Evolutionary conservation across 1,140 invertebrate species (phyloP).

Genomic region (Caenorhabditis briggsae): DNA sequence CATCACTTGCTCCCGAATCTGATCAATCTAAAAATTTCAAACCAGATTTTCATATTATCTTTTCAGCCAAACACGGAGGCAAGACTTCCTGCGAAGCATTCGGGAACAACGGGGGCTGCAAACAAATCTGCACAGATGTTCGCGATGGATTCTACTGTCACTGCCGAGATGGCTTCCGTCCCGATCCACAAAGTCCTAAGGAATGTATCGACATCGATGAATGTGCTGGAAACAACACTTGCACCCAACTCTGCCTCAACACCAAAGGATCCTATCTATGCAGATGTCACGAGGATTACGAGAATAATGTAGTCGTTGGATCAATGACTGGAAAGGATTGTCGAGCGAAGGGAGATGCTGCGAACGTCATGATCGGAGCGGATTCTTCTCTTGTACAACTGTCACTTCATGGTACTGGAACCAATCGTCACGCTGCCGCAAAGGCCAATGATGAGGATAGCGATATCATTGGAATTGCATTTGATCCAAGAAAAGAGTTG

Average conservation of each 20-base stretch:
- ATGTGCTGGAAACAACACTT: slow-evolving; percentile 88
- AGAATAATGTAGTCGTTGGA: slow-evolving; percentile 80
- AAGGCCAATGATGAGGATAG: slow-evolving; percentile 66
- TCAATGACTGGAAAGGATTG: slow-evolving; percentile 78
- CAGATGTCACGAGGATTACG: slow-evolving; percentile 94
- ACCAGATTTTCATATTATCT: too few relatives aligned
- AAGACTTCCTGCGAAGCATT: slow-evolving; percentile 72
- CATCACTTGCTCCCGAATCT: too few relatives aligned
- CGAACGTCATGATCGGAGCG: slow-evolving; percentile 73
- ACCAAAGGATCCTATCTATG: slow-evolving; percentile 94
- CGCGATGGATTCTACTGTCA: slow-evolving; percentile 76
- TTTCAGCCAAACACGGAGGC: slow-evolving; percentile 73
- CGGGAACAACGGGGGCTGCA: slow-evolving; percentile 76
- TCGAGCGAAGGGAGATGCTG: slow-evolving; percentile 77
- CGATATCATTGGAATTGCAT: slow-evolving; percentile 76
- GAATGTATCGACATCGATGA: slow-evolving; percentile 88
- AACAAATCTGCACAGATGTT: slow-evolving; percentile 75
- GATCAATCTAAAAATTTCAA: too few relatives aligned
- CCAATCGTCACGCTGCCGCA: slow-evolving; percentile 72
- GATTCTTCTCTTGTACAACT: slow-evolving; percentile 74
- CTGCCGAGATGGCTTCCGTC: slow-evolving; percentile 76
- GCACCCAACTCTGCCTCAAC: slow-evolving; percentile 94
- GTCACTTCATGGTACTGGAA: slow-evolving; percentile 67
- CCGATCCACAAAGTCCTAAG: slow-evolving; percentile 73
- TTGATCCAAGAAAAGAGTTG: slow-evolving; percentile 72